A percentile compares a stretch with the other conserved stretches of the same genome.
These are phyloP conservation scores for Delphinapterus leucas DNA, from an alignment of 2,113 vertebrate genomes.

Conservation along the genomic window DNA sequence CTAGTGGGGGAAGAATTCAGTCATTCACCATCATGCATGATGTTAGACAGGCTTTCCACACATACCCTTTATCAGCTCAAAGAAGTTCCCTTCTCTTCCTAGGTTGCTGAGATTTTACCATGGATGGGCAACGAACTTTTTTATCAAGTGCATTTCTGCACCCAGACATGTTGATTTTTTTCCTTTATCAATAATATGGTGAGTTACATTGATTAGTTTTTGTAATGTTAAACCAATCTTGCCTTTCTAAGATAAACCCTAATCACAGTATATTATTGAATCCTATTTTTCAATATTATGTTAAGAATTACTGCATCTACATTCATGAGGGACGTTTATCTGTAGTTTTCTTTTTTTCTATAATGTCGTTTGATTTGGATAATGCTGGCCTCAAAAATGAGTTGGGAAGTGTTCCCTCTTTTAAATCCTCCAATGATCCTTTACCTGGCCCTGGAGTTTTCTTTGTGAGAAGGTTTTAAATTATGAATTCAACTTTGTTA, in stretches of 20 bases:
- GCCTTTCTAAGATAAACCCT: background rate
- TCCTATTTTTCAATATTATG: background rate
- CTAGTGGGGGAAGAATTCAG: background rate
- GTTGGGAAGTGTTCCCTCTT: background rate
- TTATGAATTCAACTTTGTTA: conserved; percentile 14
- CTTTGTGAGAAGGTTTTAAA: background rate
- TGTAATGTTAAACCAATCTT: background rate
- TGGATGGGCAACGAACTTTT: background rate
- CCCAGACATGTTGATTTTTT: background rate
- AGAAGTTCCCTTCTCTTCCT: background rate
- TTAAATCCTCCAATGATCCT: background rate
- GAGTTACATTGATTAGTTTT: background rate
- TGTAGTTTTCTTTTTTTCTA: background rate
- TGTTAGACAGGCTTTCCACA: background rate
- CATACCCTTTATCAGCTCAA: background rate
- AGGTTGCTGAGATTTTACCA: background rate
- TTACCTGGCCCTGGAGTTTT: background rate
- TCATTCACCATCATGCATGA: background rate
- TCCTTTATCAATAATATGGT: background rate
- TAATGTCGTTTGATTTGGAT: background rate
- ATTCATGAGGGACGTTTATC: background rate
- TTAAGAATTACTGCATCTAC: background rate
- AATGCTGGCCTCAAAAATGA: background rate
- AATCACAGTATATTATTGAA: background rate
- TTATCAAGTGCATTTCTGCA: background rate